phyloP scores from a whole-genome alignment of 2,113 vertebrate species.

The Megalops atlanticus region DNA sequence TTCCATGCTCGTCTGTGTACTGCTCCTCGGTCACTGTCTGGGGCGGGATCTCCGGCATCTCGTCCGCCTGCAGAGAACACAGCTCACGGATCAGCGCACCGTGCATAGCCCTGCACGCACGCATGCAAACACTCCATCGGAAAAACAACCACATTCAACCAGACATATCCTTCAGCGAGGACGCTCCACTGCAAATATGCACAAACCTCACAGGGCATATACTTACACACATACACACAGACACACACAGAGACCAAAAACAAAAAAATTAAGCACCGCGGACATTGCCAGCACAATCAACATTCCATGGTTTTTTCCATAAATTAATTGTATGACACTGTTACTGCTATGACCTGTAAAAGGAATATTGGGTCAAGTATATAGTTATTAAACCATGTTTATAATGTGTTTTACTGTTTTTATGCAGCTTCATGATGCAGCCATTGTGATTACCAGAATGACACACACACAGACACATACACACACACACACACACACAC shows the following conservation, averaged over 20 bases:
- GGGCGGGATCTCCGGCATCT: constrained; percentile 82
- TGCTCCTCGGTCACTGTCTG: constrained; percentile 90
- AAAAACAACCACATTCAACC: constrained; percentile 4
- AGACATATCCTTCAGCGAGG: too few relatives aligned
- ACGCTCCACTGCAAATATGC: not conserved
- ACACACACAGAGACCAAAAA: too few relatives aligned
- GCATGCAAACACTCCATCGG: not conserved
- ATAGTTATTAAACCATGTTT: not conserved
- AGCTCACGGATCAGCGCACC: not conserved
- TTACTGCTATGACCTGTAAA: not conserved
- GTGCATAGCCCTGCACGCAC: not conserved
- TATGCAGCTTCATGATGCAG: not conserved
- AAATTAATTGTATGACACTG: not conserved
- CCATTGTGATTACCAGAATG: not conserved
- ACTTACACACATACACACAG: not conserved
- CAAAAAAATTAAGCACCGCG: not conserved
- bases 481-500: not conserved
- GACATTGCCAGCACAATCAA: not conserved
- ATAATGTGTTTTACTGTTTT: not conserved
- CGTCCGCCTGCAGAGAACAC: constrained; percentile 76
- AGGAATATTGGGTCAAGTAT: not conserved
- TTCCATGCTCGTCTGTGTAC: constrained; percentile 87
- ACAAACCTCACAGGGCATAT: not conserved
- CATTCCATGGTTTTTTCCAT: not conserved
- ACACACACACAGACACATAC: not conserved